phyloP scores from a whole-genome alignment of 2,888 invertebrate genomes.

The Lasioglossum vierecki region DNA sequence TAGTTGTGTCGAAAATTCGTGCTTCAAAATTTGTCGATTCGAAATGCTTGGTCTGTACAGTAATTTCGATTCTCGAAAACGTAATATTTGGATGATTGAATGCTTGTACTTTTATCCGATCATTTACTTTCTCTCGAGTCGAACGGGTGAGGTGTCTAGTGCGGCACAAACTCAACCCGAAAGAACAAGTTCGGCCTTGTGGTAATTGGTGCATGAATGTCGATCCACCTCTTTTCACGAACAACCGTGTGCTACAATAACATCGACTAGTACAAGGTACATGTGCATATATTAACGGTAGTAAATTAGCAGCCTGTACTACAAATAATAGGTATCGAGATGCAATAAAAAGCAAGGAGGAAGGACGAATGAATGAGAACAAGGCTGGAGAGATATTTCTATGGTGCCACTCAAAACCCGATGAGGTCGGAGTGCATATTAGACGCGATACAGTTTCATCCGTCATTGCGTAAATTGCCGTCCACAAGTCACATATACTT shows the following conservation, averaged over 20 bases:
- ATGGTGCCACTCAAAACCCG: neutral
- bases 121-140: neutral
- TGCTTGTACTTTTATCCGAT: neutral
- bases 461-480: neutral
- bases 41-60: neutral
- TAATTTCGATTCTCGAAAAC: neutral
- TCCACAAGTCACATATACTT: too few relatives aligned
- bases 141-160: neutral
- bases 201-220: constrained; percentile 75
- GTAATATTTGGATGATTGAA: neutral
- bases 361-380: constrained; percentile 23
- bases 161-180: neutral
- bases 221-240: constrained; percentile 18
- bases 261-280: constrained; percentile 20
- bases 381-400: constrained; percentile 6
- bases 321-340: neutral
- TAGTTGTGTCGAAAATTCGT: neutral
- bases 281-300: neutral
- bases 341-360: neutral
- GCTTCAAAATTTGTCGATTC: neutral
- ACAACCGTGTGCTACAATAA: constrained; percentile 29
- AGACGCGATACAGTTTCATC: neutral
- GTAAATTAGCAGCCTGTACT: neutral
- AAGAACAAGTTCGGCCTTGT: constrained; percentile 63
- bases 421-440: neutral